Percentiles rank a stretch among this genome's conserved stretches.
phyloP scores from a whole-genome alignment of 2,888 invertebrate species.

The Desoria tigrina region DNA sequence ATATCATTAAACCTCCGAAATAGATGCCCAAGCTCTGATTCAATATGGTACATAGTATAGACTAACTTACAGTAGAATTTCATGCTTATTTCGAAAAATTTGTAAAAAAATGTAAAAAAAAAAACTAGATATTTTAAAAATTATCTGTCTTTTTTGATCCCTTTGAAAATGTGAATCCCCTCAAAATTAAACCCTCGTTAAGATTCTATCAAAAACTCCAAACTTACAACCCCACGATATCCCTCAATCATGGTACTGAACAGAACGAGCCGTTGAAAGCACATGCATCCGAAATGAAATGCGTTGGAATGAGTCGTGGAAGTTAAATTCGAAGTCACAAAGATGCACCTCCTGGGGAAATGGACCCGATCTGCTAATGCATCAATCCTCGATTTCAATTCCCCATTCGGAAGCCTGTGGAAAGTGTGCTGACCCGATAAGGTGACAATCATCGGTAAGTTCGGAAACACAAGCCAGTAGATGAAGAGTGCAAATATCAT shows the following conservation, averaged over 20 bases:
- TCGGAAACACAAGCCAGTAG: conserved; percentile 5
- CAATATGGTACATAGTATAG: too few relatives aligned
- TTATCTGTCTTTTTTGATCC: too few relatives aligned
- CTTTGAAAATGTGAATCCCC: too few relatives aligned
- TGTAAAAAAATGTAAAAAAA: too few relatives aligned
- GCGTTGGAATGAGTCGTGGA: conserved; percentile 14
- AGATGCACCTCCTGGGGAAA: conserved; percentile 14
- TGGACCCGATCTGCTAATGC: conserved; percentile 22
- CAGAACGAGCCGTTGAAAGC: conserved; percentile 16
- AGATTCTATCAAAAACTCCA: too few relatives aligned
- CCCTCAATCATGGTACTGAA: conserved; percentile 6
- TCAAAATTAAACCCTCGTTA: too few relatives aligned
- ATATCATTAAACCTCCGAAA: too few relatives aligned
- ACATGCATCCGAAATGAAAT: conserved; percentile 25
- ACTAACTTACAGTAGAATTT: too few relatives aligned
- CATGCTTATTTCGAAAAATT: too few relatives aligned
- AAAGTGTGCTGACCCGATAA: not conserved
- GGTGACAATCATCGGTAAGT: not conserved
- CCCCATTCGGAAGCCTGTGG: not conserved
- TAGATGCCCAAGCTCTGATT: too few relatives aligned
- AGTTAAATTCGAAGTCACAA: not conserved
- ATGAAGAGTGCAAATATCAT: not conserved
- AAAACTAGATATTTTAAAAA: too few relatives aligned
- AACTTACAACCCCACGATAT: not conserved
- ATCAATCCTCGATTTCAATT: not conserved